A percentile compares a stretch with the other conserved stretches of the same genome.
Conservation (phyloP, 2,888 invertebrate genomes). For the Pteria penguin region DNA sequence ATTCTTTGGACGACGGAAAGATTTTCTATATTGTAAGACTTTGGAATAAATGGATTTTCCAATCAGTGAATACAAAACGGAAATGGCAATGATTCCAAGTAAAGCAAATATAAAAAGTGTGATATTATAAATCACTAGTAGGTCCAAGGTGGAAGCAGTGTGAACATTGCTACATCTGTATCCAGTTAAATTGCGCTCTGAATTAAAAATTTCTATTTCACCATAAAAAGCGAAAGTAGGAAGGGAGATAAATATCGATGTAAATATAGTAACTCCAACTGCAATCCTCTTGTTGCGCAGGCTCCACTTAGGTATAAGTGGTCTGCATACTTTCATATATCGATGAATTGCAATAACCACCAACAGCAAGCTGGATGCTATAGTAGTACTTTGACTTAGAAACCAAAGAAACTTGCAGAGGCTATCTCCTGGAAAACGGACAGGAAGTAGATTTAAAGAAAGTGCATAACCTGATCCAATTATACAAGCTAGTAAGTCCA, state of each 20-base stretch:
- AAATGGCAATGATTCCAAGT: constrained; percentile 17
- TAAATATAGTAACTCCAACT: constrained; percentile 12
- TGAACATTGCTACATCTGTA: constrained; percentile 26
- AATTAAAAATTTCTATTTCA: constrained; percentile 13
- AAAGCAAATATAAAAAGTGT: constrained; percentile 22
- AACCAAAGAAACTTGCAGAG: constrained; percentile 38
- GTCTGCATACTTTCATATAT: constrained; percentile 39
- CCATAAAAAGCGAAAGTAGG: constrained; percentile 38
- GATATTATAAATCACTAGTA: constrained; percentile 22
- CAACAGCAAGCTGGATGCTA: constrained; percentile 18
- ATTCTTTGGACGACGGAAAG: constrained; percentile 10
- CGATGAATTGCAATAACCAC: constrained; percentile 36
- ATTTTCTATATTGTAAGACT: constrained; percentile 21
- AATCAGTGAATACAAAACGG: constrained; percentile 24
- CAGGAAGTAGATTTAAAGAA: constrained; percentile 32
- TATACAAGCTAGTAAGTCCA: constrained; percentile 27
- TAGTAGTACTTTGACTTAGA: constrained; percentile 31
- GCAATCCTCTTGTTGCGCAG: constrained; percentile 27
- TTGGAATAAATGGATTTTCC: constrained; percentile 34
- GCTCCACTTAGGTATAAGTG: constrained; percentile 9
- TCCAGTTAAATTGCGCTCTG: constrained; percentile 22
- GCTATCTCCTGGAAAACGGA: constrained; percentile 20
- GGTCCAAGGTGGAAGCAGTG: not conserved
- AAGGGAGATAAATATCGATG: constrained; percentile 13
- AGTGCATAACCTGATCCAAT: constrained; percentile 34